A percentile compares a stretch with the other conserved stretches of the same genome.
Conservation (phyloP, 2,113 vertebrate genomes). For the Upupa epops region DNA sequence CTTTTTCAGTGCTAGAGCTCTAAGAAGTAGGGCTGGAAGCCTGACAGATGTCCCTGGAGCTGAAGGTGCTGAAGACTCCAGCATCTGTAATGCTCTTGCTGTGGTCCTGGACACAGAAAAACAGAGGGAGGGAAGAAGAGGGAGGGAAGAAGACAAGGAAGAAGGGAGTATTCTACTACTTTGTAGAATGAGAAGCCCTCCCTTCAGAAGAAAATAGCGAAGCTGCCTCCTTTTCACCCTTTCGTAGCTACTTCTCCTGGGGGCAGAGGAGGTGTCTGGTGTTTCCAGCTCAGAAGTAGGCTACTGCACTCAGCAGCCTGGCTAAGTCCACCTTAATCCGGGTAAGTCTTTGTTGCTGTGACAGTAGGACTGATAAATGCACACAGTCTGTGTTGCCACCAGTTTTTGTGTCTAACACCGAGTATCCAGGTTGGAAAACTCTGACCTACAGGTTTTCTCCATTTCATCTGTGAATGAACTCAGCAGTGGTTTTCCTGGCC, state of each 20-base stretch:
- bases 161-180: neutral
- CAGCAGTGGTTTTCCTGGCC: slow-evolving; percentile 44
- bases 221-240: neutral
- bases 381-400: neutral
- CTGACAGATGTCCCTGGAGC: neutral
- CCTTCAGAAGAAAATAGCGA: neutral
- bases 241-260: neutral
- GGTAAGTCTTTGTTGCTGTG: neutral
- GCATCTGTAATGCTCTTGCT: neutral
- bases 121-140: neutral
- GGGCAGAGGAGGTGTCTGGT: neutral
- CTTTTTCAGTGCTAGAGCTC: neutral
- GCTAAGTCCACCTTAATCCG: neutral
- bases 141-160: neutral
- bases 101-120: neutral
- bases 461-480: slow-evolving; percentile 40
- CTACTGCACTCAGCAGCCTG: neutral
- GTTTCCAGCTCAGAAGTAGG: neutral
- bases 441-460: slow-evolving; percentile 34
- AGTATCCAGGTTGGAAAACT: slow-evolving; percentile 32
- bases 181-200: neutral
- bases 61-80: neutral
- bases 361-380: neutral
- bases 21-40: neutral
- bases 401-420: neutral